Conservation (phyloP, 2,113 vertebrate genomes). For the Gavia stellata region DNA sequence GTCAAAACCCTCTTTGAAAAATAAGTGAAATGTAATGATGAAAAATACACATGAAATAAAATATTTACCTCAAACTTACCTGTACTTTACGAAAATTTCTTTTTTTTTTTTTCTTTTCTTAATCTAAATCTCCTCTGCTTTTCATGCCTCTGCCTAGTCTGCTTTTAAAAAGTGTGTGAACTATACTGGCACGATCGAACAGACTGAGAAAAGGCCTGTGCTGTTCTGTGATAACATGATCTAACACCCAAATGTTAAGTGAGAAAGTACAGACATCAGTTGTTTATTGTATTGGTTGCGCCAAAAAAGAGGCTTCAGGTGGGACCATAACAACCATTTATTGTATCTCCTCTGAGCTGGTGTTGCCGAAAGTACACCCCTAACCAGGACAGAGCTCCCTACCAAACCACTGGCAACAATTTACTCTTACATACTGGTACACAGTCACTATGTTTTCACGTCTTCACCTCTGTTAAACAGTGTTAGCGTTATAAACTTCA, state of each 20-base stretch:
- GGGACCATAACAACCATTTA: background rate
- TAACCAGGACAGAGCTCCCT: background rate
- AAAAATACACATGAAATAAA: background rate
- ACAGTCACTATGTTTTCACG: background rate
- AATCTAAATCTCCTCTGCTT: background rate
- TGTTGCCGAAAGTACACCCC: accelerated
- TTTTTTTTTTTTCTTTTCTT: background rate
- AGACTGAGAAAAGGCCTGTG: background rate
- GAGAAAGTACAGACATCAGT: background rate
- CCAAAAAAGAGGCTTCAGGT: background rate
- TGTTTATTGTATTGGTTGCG: background rate
- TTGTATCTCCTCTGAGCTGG: background rate
- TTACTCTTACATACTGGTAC: background rate
- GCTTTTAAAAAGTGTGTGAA: background rate
- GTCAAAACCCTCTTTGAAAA: background rate
- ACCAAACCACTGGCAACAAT: background rate
- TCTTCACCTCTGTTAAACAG: background rate
- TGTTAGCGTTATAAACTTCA: background rate
- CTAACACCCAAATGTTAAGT: background rate
- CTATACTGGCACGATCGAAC: background rate
- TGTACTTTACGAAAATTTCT: background rate
- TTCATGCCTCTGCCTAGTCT: accelerated
- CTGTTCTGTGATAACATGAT: background rate
- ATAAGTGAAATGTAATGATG: background rate
- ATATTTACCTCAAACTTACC: background rate